Evolutionary conservation across 2,888 invertebrate species (phyloP), one percentile per base, ranked within the genome.

Genomic region (Hyppa rectilinea): DNA sequence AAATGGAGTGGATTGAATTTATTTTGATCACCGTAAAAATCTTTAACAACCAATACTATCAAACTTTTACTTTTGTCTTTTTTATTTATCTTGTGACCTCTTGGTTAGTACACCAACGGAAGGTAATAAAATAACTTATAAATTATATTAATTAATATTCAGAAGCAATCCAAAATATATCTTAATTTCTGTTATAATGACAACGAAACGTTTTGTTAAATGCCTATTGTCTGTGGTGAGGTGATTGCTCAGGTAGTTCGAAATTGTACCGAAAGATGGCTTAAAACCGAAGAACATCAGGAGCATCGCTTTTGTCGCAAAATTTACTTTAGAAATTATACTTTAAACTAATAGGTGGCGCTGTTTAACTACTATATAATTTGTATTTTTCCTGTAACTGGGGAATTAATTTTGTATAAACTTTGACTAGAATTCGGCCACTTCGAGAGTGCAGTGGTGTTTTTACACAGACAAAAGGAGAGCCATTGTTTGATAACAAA

Each of bases 261-360:
- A 36, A 31, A 4, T 7, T n/a, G 7, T 5, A n/a, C 36, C 43
- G 17, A 26, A 17, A 74, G 73, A 66, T 74, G 75, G 60, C 72
- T 20, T 14, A 31, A 17, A 45, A 52, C n/a, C n/a, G 2, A 49
- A 23, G 17, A 31, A 56, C 10, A 0, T 26, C 17, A 2, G 5
- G 20, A 31, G 14, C 43, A 59, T 43, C 1, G n/a, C 4, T n/a
- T 10, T 29, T 29, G 20, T 20, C 4, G 23, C n/a, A 10, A 29
- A 23, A 45, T 45, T 53, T 26, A 14, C 12, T 29, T 49, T 29
- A 50, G 49, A n/a, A n/a, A 59, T 43, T 31, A 12, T 0, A 23
- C 4, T 5, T 23, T 0, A 14, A 29, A 34, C 5, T 7, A 26
- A 56, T 45, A 74, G 74, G 6, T 56, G 34, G 67, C 75, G 66